Base-by-base conservation (phyloP, 1,140 invertebrate species). In the Drosophila quadrilineata region DNA sequence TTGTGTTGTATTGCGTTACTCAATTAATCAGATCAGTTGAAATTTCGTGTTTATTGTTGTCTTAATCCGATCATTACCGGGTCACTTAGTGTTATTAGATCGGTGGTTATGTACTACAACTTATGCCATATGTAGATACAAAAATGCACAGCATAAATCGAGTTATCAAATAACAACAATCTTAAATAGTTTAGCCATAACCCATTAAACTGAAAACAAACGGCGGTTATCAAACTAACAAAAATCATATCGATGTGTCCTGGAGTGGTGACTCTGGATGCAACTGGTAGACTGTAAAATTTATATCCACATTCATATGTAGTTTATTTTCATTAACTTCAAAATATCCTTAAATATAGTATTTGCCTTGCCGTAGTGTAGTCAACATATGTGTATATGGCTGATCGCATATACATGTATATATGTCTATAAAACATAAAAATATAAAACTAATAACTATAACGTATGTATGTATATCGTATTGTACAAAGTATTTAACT, bases 341-440 rank as follows among this genome's bases (percentile, higher is more conserved):
- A 17, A 28, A 50, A 28, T 16, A 10, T 73, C 6, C 2, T 41
- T 33, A 38, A 45, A 16, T 28, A 49, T 77, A 74, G 75, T 31
- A 74, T 74, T 85, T 71, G 74, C 65, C 74, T 84, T 77, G 79
- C 70, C 40, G 80, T 85, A 84, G 79, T 62, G 49, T 71, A 77
- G 70, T 40, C 35, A 50, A 71, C 50, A 65, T 40, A 41, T 46
- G 50, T 45, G 28, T 36, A 66, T 38, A 69, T 58, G 38, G 21
- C 16, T 58, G 43, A 24, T 24, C 31, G n/a, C 35, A 29, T 57
- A 64, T 59, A 35, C 50, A 53, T 56, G 52, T 57, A 41, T 33
- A 17, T 66, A 52, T 24, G 31, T 21, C 5, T 49, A 43, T 54
- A 62, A 35, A 29, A 28, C 50, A 38, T n/a, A 43, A 22, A 26